These are phyloP conservation scores for Polia nebulosa DNA, from an alignment of 2,888 invertebrate genomes.

Conservation along the genomic window DNA sequence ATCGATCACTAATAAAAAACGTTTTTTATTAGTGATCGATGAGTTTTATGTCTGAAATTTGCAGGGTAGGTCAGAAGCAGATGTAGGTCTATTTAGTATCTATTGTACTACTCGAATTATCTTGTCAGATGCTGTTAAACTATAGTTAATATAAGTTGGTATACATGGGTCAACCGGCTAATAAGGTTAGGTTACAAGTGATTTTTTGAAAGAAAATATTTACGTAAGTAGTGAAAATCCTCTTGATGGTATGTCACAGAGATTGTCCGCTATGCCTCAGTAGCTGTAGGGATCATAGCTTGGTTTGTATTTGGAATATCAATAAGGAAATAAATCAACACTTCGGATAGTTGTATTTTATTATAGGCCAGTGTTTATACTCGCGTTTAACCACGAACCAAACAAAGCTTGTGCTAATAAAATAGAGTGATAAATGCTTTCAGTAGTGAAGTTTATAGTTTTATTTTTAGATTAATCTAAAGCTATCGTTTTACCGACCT, in stretches of 20 bases:
- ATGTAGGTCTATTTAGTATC: constrained; percentile 1
- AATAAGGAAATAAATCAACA: constrained; percentile 14
- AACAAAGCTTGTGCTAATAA: constrained; percentile 30
- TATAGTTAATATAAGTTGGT: neutral
- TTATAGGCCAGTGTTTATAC: neutral
- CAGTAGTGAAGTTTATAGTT: constrained; percentile 28
- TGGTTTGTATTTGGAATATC: neutral
- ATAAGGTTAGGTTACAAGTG: neutral
- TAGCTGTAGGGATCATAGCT: neutral
- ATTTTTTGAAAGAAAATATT: neutral
- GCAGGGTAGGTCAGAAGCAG: no score
- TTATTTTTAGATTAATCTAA: constrained; percentile 38
- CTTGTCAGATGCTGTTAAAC: neutral
- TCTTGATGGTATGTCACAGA: neutral
- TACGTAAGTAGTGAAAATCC: neutral
- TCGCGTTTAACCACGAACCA: neutral
- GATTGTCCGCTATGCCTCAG: neutral
- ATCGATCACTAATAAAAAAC: no score
- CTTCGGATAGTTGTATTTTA: neutral
- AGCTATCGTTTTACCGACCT: neutral
- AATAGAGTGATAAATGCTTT: constrained; percentile 23
- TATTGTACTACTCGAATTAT: neutral
- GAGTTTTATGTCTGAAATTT: neutral
- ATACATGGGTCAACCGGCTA: neutral
- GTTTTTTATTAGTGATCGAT: no score